A percentile compares a stretch with the other conserved stretches of the same genome.
Evolutionary conservation across 2,113 vertebrate genomes (phyloP).

Genomic region (Piaya cayana): DNA sequence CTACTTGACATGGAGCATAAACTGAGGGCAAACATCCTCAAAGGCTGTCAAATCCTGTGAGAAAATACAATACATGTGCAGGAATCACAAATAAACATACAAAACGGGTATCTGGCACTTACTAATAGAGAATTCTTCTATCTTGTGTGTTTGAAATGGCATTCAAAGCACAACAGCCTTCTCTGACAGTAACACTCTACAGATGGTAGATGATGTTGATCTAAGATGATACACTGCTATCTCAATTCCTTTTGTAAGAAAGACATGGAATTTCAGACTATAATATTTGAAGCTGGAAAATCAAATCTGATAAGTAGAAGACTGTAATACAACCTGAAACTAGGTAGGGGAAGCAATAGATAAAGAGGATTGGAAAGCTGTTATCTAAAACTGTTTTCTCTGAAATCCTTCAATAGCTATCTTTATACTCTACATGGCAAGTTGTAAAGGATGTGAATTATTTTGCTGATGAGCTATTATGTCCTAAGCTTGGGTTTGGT

Average conservation of each 20-base stretch:
- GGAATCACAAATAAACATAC: not conserved
- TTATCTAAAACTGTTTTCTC: not conserved
- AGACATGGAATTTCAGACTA: not conserved
- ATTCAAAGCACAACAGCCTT: not conserved
- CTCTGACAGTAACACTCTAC: not conserved
- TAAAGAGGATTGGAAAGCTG: not conserved
- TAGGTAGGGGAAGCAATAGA: not conserved
- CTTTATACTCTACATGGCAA: not conserved
- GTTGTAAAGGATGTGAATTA: not conserved
- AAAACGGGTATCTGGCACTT: not conserved
- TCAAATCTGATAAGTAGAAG: not conserved
- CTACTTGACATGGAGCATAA: not conserved
- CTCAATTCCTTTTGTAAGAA: not conserved
- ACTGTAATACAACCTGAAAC: not conserved
- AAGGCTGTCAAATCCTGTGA: not conserved
- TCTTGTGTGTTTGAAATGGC: not conserved
- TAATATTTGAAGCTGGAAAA: not conserved
- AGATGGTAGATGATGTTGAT: not conserved
- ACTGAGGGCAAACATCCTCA: not conserved
- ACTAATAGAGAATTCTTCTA: not conserved
- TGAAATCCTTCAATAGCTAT: not conserved
- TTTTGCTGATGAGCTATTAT: not conserved
- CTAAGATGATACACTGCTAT: not conserved
- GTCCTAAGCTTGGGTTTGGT: not conserved
- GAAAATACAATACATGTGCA: not conserved